A percentile compares a stretch with the other conserved stretches of the same genome.
Conservation (phyloP, 2,797 vertebrate species). For the Bovichtus variegatus region DNA sequence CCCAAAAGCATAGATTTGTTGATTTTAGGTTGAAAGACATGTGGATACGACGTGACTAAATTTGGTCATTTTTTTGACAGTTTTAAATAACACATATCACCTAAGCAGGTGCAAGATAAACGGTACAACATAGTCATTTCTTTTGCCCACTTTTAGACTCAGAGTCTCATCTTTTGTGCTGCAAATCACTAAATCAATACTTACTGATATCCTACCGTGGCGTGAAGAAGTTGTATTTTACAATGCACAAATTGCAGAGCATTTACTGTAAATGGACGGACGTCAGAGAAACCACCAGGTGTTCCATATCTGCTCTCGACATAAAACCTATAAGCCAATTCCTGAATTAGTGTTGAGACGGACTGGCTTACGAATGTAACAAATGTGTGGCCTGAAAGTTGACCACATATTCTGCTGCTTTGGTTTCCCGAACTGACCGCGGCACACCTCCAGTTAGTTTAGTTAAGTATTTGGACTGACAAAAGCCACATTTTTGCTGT, state of each 20-base stretch:
- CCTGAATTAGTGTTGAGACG: not conserved
- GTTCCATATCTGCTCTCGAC: not conserved
- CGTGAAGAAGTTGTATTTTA: not conserved
- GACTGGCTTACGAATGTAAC: not conserved
- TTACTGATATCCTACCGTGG: not conserved
- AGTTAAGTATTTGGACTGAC: constrained; percentile 46
- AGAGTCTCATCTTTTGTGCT: not conserved
- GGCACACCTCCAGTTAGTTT: constrained; percentile 33
- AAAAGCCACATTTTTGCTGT: constrained; percentile 39
- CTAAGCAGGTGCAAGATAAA: not conserved
- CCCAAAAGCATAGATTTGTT: no score
- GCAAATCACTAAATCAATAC: not conserved
- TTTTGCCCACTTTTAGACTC: not conserved
- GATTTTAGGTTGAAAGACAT: no score
- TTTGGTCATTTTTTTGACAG: no score
- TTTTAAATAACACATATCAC: no score
- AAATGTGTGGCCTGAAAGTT: not conserved
- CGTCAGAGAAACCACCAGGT: not conserved
- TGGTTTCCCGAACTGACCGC: constrained; percentile 3
- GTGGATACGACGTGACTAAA: no score
- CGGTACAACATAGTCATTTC: accelerated
- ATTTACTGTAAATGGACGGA: not conserved
- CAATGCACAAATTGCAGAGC: not conserved
- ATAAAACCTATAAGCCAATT: not conserved
- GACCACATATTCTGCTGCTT: not conserved